These are phyloP conservation scores for Pogonophryne albipinna DNA, from an alignment of 2,797 vertebrate genomes.

Conservation along the genomic window DNA sequence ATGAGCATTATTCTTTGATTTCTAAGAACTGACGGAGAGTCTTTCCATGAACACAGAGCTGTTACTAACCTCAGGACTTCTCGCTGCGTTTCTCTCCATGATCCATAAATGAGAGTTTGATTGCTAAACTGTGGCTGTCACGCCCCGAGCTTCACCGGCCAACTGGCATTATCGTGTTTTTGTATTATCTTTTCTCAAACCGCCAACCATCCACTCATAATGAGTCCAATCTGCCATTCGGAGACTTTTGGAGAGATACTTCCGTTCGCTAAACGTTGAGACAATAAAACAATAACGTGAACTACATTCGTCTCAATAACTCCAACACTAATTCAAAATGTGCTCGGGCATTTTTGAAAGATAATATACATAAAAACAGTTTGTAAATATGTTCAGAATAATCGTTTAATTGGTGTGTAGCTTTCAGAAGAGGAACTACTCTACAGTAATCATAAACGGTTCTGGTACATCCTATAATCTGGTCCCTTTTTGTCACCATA, in stretches of 20 bases:
- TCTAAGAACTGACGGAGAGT: background rate
- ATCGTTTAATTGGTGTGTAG: background rate
- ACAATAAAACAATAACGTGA: background rate
- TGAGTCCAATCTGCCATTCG: background rate
- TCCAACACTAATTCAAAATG: too few species aligned
- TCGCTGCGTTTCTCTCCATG: background rate
- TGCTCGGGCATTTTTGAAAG: background rate
- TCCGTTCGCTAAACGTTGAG: background rate
- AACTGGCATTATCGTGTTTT: background rate
- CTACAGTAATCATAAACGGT: background rate
- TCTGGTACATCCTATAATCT: background rate
- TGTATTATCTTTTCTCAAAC: constrained; percentile 1
- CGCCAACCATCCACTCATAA: background rate
- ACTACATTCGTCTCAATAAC: background rate
- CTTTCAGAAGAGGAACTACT: background rate
- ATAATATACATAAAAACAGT: background rate
- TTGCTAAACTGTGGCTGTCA: background rate
- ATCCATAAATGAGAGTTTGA: background rate
- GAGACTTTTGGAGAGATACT: too few species aligned
- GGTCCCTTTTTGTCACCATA: background rate
- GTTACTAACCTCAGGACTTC: constrained; percentile 1
- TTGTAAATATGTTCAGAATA: constrained; percentile 1
- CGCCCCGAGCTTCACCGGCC: background rate
- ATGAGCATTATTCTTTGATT: too few species aligned
- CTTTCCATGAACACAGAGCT: background rate